Conservation (phyloP, 2,113 vertebrate genomes). For the Chlorocebus sabaeus region DNA sequence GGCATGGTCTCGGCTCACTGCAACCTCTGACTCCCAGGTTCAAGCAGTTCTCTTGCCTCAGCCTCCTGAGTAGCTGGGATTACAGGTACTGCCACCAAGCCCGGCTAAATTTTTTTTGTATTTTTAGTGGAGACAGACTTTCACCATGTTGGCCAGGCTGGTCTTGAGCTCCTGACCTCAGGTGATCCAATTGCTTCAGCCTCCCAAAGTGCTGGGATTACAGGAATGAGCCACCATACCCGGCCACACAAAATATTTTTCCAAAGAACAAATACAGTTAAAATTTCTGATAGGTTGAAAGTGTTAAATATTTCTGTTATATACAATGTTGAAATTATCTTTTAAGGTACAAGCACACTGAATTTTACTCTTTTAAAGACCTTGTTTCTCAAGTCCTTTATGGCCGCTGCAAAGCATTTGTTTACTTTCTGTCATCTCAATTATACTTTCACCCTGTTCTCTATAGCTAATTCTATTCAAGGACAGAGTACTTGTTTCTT, state of each 20-base stretch:
- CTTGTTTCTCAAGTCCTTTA: neutral
- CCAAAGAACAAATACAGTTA: neutral
- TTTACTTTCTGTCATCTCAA: neutral
- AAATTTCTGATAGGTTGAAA: neutral
- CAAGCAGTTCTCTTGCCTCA: no score
- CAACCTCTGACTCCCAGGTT: no score
- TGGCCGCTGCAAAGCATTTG: neutral
- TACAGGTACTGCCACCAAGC: no score
- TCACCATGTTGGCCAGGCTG: no score
- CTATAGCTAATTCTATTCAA: neutral
- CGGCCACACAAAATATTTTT: neutral
- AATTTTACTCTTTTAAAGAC: neutral
- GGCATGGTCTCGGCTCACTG: no score
- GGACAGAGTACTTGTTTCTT: neutral
- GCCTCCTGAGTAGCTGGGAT: no score
- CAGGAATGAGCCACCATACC: no score
- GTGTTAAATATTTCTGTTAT: neutral
- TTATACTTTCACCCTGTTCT: neutral
- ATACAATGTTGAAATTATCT: neutral
- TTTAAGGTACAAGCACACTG: neutral
- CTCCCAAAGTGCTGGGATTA: no score
- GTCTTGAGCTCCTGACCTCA: no score
- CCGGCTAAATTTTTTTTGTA: no score
- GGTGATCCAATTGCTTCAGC: no score
- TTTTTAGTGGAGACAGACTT: no score